Evolutionary conservation across 2,113 vertebrate genomes (phyloP).

Genomic region (Pterocles orientalis): DNA sequence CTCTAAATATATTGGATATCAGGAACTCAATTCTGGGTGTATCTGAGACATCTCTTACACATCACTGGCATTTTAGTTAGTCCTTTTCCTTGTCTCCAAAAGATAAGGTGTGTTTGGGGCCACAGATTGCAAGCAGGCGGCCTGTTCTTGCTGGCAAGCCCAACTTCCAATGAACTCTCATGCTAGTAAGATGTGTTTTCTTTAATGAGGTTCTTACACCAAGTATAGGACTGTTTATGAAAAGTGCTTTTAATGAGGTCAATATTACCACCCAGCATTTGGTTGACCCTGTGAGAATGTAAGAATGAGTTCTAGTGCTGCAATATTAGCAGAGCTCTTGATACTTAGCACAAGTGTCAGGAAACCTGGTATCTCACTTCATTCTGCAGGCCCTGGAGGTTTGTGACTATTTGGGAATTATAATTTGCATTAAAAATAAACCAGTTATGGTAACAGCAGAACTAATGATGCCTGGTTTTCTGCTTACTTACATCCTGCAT

Average conservation of each 20-base stretch:
- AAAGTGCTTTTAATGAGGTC: background rate
- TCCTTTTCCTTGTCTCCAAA: background rate
- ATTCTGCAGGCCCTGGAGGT: background rate
- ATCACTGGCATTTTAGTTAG: background rate
- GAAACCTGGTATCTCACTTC: background rate
- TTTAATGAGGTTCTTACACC: background rate
- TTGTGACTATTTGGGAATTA: background rate
- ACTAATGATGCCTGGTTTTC: background rate
- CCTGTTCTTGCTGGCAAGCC: background rate
- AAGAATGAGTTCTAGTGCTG: background rate
- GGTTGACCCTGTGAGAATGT: background rate
- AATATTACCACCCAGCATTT: background rate
- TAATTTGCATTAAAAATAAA: background rate
- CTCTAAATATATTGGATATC: background rate
- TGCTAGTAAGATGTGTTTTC: background rate
- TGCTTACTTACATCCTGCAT: background rate
- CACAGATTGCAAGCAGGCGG: background rate
- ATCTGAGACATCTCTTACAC: background rate
- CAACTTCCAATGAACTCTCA: background rate
- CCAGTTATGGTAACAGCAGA: background rate
- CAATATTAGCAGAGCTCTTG: background rate
- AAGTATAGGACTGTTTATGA: background rate
- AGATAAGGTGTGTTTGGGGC: rapidly evolving
- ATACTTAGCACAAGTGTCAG: background rate
- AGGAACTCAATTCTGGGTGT: background rate